Evolutionary conservation across 2,888 invertebrate species (phyloP).

Genomic region (Dryobota labecula): DNA sequence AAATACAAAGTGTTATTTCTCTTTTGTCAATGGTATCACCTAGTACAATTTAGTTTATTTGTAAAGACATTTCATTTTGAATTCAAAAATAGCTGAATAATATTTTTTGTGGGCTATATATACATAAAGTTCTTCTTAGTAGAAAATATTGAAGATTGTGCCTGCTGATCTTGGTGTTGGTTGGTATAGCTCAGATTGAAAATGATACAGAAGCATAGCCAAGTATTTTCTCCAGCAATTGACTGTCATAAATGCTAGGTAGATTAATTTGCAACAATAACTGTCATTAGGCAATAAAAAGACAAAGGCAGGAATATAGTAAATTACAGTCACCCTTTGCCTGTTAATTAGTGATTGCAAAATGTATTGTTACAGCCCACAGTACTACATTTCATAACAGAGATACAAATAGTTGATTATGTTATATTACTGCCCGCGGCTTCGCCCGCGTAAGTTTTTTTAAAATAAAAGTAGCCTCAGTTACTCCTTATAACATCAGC

Average conservation of each 20-base stretch:
- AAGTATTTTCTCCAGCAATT: not conserved
- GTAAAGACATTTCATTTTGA: no score
- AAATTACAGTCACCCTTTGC: slow-evolving; percentile 4
- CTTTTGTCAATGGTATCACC: no score
- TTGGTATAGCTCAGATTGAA: not conserved
- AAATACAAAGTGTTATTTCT: no score
- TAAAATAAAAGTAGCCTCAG: no score
- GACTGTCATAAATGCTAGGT: not conserved
- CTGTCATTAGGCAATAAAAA: slow-evolving; percentile 2
- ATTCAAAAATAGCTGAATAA: not conserved
- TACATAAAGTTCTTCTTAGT: no score
- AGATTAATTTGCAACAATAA: not conserved
- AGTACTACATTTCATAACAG: not conserved
- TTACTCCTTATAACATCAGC: no score
- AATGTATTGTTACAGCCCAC: slow-evolving; percentile 33
- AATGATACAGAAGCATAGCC: not conserved
- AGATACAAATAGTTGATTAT: slow-evolving; percentile 3
- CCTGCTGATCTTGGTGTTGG: not conserved
- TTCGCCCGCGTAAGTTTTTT: no score
- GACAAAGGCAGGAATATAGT: slow-evolving; percentile 35
- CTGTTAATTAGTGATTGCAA: slow-evolving; percentile 22
- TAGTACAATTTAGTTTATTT: no score
- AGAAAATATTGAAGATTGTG: not conserved
- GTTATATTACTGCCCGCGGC: no score
- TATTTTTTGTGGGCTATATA: not conserved